A percentile compares a stretch with the other conserved stretches of the same genome.
phyloP scores from a whole-genome alignment of 2,797 vertebrate genomes.

The Thunnus albacares region DNA sequence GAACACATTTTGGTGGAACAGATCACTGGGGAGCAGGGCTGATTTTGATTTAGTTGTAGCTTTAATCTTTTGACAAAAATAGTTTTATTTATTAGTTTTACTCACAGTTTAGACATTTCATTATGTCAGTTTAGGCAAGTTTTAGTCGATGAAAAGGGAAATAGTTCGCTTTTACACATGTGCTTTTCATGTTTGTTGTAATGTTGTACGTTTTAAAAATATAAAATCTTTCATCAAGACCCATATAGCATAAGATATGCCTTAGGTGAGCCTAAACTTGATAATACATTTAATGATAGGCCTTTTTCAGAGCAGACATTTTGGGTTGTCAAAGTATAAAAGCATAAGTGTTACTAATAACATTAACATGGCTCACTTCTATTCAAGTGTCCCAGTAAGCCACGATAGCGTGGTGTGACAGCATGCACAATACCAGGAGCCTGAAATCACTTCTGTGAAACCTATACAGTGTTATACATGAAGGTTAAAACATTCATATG shows the following conservation, averaged over 20 bases:
- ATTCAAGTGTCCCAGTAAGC: not conserved
- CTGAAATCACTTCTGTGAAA: not conserved
- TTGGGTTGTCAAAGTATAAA: no score
- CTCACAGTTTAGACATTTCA: conserved; percentile 20
- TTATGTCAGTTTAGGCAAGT: conserved; percentile 21
- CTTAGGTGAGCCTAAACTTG: not conserved
- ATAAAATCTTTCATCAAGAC: not conserved
- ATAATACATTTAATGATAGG: not conserved
- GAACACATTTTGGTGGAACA: not conserved
- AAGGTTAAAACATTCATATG: no score
- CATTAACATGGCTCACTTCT: no score
- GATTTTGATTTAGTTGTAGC: conserved; percentile 36
- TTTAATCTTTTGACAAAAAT: conserved; percentile 1
- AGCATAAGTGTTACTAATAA: not conserved
- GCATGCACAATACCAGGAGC: not conserved
- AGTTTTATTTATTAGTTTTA: conserved; percentile 18
- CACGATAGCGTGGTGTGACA: not conserved
- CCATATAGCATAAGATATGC: not conserved
- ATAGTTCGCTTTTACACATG: not conserved
- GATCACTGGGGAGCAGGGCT: not conserved
- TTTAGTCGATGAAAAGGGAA: conserved; percentile 13
- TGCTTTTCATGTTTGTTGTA: not conserved
- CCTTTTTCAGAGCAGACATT: no score
- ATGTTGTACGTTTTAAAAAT: not conserved
- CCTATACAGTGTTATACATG: not conserved